Evolutionary conservation across 2,888 invertebrate genomes (phyloP), one percentile per base, ranked within the genome.

Genomic region (Nemotelus pantherinus): DNA sequence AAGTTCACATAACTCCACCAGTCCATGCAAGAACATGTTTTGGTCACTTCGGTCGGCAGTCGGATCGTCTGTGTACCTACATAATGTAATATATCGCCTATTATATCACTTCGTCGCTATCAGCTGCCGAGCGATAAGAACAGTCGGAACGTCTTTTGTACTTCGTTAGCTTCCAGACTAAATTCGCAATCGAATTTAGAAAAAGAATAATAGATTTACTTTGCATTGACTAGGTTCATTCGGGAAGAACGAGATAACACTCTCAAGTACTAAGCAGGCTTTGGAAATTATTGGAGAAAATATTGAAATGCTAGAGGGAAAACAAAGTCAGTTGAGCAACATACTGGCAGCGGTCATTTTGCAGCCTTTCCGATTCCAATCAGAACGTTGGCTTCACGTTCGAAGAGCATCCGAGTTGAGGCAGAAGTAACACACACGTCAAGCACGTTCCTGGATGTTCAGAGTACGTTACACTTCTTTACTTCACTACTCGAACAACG

Each of bases 291-390:
- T 67, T 67, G 48, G 48, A 5, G 47, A 43, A 6, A 70, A 55
- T n/a, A 41, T 53, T 53, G 9, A 6, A 45, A 53, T 10, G n/a
- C 70, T 43, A 70, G 55, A 53, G n/a, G 55, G 55, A 70, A 53
- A 25, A 25, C 6, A 55, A 55, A 55, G 10, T 63, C 43, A 41
- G 7, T 41, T 6, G 7, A 39, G 9, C 41, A 55, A 70, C 70
- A 70, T 70, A 70, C 53, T 70, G 53, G 70, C 70, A 70, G 70
- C 70, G 55, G 70, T 70, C 70, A 70, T 70, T 50, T 70, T 70
- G 55, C 70, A 47, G 50, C 39, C 43, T 70, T 6, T 53, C 70
- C 10, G n/a, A 9, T 60, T 39, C 3, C 41, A 9, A n/a, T 5
- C 2, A 6, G n/a, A 48, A 53, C 60, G 60, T 5, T 5, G 39